phyloP scores from a whole-genome alignment of 2,797 vertebrate genomes.

The Lepilemur septentrionalis region DNA sequence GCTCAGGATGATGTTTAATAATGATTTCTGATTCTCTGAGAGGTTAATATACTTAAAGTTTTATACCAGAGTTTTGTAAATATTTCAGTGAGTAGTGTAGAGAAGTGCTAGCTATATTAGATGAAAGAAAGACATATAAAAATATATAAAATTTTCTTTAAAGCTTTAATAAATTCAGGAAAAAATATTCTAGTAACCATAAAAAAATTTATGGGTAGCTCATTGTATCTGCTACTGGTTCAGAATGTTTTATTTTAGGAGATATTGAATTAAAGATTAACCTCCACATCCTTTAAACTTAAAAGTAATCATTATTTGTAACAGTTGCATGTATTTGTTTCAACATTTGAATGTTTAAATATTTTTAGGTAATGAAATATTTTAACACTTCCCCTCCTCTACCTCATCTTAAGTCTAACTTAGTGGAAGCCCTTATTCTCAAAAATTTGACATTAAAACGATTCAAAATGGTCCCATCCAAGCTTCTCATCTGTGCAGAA shows the following conservation, averaged over 20 bases:
- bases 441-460: not conserved
- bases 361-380: not conserved
- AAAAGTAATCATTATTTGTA: not conserved
- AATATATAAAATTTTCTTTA: not conserved
- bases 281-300: not conserved
- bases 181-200: not conserved
- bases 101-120: not conserved
- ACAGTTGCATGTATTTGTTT: not conserved
- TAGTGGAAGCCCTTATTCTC: not conserved
- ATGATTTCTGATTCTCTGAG: conserved; percentile 20
- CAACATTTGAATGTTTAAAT: not conserved
- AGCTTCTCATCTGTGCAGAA: not conserved
- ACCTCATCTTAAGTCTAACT: not conserved
- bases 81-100: conserved; percentile 38
- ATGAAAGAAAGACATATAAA: conserved; percentile 26
- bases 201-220: not conserved
- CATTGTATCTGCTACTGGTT: not conserved
- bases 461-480: not conserved
- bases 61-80: conserved; percentile 41
- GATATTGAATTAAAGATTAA: not conserved
- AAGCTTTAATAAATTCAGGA: not conserved
- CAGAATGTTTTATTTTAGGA: not conserved
- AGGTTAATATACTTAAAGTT: not conserved
- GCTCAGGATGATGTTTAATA: not conserved
- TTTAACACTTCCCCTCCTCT: not conserved